Conservation (phyloP, 2,113 vertebrate genomes). For the Leiothrix lutea region DNA sequence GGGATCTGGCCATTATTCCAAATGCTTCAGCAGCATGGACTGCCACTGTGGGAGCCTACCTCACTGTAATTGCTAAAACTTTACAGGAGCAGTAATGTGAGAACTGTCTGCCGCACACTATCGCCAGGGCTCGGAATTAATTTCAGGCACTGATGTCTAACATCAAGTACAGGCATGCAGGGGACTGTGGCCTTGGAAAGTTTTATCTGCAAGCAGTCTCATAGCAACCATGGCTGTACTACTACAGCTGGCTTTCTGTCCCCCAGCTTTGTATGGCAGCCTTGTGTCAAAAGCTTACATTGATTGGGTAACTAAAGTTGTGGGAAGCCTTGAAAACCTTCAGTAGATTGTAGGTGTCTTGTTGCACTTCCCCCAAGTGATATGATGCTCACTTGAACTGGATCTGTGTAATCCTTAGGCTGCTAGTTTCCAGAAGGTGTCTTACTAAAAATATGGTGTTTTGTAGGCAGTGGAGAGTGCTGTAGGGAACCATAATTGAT, state of each 20-base stretch:
- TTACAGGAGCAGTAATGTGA: not conserved
- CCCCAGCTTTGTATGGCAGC: not conserved
- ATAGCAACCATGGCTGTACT: not conserved
- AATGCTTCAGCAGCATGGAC: not conserved
- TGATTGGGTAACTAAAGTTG: not conserved
- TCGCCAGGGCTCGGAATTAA: not conserved
- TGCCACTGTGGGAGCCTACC: not conserved
- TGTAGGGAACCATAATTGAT: fast-evolving
- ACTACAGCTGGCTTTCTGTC: not conserved
- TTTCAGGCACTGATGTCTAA: not conserved
- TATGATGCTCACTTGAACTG: not conserved
- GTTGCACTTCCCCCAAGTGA: not conserved
- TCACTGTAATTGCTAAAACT: not conserved
- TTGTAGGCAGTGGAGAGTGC: not conserved
- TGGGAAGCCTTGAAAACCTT: not conserved
- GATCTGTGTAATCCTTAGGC: not conserved
- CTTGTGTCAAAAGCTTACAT: not conserved
- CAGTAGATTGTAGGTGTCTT: not conserved
- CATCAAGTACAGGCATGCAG: not conserved
- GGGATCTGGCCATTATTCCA: not conserved
- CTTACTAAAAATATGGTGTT: not conserved
- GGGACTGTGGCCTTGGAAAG: not conserved
- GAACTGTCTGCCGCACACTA: not conserved
- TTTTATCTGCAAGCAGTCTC: not conserved
- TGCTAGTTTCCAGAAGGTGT: not conserved